Evolutionary conservation across 2,113 vertebrate species (phyloP).

Genomic region (Copsychus sechellarum): DNA sequence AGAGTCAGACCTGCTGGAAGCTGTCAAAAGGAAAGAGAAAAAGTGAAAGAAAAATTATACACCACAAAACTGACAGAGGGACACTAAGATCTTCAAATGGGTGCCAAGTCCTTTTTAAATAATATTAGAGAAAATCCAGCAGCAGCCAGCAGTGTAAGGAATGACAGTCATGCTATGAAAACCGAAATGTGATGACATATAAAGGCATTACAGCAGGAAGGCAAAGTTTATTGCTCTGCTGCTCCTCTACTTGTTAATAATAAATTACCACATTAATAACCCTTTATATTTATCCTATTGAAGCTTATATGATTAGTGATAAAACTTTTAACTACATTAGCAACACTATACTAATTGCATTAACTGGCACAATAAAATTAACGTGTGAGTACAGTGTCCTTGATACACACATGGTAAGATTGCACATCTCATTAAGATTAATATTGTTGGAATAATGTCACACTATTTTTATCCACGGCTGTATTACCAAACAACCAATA

Average conservation of each 20-base stretch:
- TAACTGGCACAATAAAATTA: constrained; percentile 45
- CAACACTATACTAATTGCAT: constrained; percentile 50
- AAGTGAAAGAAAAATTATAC: constrained; percentile 5
- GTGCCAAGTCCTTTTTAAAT: neutral
- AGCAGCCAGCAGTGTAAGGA: neutral
- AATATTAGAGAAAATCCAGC: neutral
- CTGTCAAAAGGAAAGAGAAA: constrained; percentile 5
- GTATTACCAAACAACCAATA: neutral
- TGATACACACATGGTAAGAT: constrained; percentile 11
- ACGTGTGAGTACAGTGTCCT: constrained; percentile 28
- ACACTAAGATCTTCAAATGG: neutral
- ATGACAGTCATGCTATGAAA: neutral
- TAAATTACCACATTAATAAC: constrained; percentile 48
- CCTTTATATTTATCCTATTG: constrained; percentile 32
- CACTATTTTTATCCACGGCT: neutral
- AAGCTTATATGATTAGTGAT: constrained; percentile 25
- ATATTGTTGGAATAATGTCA: constrained; percentile 34
- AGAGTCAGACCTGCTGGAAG: constrained; percentile 11
- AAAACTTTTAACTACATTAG: constrained; percentile 60
- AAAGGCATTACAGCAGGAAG: neutral
- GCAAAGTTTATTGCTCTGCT: constrained; percentile 25
- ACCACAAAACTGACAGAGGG: neutral
- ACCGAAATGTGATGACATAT: neutral
- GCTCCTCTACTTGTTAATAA: constrained; percentile 18
- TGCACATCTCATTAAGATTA: constrained; percentile 30